A percentile compares a stretch with the other conserved stretches of the same genome.
Evolutionary conservation across 2,797 vertebrate genomes (phyloP).

Genomic region (Scyliorhinus canicula): DNA sequence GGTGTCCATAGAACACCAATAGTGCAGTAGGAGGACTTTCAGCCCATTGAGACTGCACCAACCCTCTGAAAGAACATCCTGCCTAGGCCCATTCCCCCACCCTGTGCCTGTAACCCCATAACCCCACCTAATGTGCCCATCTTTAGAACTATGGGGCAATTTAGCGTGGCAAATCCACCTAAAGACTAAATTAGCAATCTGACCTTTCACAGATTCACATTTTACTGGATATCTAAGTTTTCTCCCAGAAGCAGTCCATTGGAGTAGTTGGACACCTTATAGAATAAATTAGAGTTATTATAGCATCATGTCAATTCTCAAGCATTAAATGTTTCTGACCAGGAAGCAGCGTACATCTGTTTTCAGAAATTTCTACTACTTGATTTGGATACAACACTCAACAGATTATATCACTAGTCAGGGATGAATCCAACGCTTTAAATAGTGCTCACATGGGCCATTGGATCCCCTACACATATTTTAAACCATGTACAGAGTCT

Average conservation of each 20-base stretch:
- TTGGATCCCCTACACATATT: background rate
- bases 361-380: background rate
- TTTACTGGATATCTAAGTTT: background rate
- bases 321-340: background rate
- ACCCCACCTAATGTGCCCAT: no score
- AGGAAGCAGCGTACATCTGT: background rate
- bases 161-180: no score
- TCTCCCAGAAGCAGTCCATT: no score
- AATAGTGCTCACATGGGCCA: background rate
- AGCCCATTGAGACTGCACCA: no score
- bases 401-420: background rate
- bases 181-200: background rate
- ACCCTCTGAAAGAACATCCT: no score
- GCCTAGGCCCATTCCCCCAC: no score
- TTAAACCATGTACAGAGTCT: background rate
- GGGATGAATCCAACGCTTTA: background rate
- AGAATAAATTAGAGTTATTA: background rate
- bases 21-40: no score
- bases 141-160: no score
- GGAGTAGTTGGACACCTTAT: background rate
- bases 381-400: background rate
- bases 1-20: no score
- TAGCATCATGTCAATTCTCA: background rate
- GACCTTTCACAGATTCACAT: background rate
- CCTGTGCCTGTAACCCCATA: no score